Conservation (phyloP, 2,797 vertebrate species). For the Agapornis canus region DNA sequence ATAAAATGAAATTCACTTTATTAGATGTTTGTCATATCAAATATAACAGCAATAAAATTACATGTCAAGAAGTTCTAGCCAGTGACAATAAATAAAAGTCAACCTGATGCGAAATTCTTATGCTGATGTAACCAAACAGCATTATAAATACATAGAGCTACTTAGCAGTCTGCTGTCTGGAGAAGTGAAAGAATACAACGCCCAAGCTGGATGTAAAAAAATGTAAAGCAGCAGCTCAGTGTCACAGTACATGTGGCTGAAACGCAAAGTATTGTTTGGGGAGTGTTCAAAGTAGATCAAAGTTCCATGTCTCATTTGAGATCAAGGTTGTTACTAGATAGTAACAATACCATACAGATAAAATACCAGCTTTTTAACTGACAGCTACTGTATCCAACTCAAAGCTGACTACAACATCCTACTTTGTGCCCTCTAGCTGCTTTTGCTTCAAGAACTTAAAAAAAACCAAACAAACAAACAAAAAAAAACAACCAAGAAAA, state of each 20-base stretch:
- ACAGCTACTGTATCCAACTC: background rate
- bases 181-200: background rate
- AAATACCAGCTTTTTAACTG: background rate
- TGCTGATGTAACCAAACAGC: background rate
- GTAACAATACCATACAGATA: background rate
- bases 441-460: background rate
- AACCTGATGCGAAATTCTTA: background rate
- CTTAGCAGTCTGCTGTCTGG: background rate
- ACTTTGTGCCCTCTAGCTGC: background rate
- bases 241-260: background rate
- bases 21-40: constrained; percentile 1
- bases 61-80: background rate
- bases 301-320: background rate
- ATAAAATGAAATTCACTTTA: constrained; percentile 24
- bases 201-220: background rate
- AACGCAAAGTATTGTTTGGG: background rate
- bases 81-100: background rate
- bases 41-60: background rate
- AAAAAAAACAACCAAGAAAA: background rate
- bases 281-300: background rate
- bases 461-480: background rate
- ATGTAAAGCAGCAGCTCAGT: background rate
- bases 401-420: background rate
- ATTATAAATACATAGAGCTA: background rate
- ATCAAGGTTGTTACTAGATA: background rate